phyloP scores from a whole-genome alignment of 2,113 vertebrate genomes.

The Bubalus kerabau region DNA sequence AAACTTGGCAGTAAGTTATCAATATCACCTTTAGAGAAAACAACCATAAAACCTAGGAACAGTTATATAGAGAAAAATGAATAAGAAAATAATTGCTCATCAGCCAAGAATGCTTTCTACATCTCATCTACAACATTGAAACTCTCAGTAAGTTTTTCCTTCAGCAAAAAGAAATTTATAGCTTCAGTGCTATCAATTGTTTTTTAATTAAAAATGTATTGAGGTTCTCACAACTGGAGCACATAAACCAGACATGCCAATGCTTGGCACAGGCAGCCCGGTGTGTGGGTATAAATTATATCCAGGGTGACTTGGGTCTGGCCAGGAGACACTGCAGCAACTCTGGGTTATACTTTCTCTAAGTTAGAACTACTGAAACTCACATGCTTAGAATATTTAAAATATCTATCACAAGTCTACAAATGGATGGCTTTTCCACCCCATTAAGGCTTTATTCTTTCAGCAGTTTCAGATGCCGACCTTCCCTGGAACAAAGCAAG shows the following conservation, averaged over 20 bases:
- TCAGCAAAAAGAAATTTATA: conserved; percentile 60
- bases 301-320: background rate
- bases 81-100: background rate
- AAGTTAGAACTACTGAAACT: background rate
- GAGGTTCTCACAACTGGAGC: conserved; percentile 30
- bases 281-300: conserved; percentile 54
- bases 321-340: background rate
- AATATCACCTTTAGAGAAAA: background rate
- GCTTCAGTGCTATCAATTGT: conserved; percentile 53
- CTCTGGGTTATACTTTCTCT: background rate
- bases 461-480: background rate
- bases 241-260: conserved; percentile 59
- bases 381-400: background rate
- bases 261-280: conserved; percentile 28
- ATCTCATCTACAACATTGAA: background rate
- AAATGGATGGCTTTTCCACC: background rate
- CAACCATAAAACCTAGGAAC: background rate
- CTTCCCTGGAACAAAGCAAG: background rate
- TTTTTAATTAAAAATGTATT: conserved; percentile 75
- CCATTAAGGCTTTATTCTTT: background rate
- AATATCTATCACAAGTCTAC: background rate
- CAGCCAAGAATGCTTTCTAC: background rate
- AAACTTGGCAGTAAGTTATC: background rate
- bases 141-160: conserved; percentile 38
- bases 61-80: background rate